Percentiles rank a stretch among this genome's conserved stretches.
These are phyloP conservation scores for Regulus satrapa DNA, from an alignment of 2,113 vertebrate species.

Conservation along the genomic window DNA sequence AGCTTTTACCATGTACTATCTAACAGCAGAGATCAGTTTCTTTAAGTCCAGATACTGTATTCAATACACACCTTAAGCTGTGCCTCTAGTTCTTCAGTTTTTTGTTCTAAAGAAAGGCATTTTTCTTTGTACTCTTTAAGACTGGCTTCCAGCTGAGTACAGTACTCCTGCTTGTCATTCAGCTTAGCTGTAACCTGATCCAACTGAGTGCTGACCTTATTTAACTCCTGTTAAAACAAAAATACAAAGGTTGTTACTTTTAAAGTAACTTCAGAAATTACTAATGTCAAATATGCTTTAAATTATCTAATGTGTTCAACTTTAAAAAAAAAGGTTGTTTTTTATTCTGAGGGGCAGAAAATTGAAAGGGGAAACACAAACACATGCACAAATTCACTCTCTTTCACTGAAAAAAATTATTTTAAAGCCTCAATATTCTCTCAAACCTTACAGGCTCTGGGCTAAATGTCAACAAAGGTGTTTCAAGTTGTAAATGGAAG, in stretches of 20 bases:
- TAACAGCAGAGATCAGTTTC: not conserved
- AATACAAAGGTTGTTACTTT: not conserved
- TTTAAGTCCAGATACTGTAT: not conserved
- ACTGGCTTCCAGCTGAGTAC: slow-evolving; percentile 81
- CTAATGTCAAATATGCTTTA: not conserved
- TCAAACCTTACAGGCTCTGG: not conserved
- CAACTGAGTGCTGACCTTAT: slow-evolving; percentile 81
- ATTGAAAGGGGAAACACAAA: not conserved
- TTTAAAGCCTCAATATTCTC: not conserved
- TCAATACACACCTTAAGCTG: slow-evolving; percentile 82
- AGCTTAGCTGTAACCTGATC: slow-evolving; percentile 83
- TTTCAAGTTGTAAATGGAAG: not conserved
- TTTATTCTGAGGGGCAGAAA: not conserved
- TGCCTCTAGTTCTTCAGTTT: slow-evolving; percentile 81
- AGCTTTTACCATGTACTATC: not conserved
- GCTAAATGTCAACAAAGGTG: not conserved
- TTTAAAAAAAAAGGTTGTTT: not conserved
- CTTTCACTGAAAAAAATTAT: not conserved
- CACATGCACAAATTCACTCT: not conserved
- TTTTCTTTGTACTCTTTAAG: slow-evolving; percentile 92
- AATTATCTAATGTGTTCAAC: not conserved
- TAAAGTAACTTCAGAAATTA: not conserved
- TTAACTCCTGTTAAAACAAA: slow-evolving; percentile 83
- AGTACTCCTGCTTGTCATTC: slow-evolving; percentile 86
- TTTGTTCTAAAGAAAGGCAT: slow-evolving; percentile 84